Evolutionary conservation across 1,140 invertebrate species (phyloP).

Genomic region (Anoplolepis gracilipes): DNA sequence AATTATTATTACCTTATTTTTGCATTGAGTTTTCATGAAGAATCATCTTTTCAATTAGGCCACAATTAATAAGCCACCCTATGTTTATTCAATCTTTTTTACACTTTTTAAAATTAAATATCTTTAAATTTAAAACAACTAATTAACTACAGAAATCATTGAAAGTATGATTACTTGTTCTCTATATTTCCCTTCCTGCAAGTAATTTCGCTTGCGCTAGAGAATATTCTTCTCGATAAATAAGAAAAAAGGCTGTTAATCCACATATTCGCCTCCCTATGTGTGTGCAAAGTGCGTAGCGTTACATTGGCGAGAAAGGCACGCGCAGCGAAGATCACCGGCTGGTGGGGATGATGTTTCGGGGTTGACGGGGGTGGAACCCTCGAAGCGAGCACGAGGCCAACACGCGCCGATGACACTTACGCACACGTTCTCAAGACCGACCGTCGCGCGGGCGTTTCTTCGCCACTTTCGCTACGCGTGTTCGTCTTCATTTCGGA

Average conservation of each 20-base stretch:
- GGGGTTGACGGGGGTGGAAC: constrained; percentile 74
- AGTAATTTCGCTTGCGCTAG: background rate
- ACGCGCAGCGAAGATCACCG: constrained; percentile 74
- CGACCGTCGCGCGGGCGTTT: constrained; percentile 59
- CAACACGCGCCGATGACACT: constrained; percentile 81
- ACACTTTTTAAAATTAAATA: too few relatives aligned
- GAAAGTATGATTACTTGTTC: background rate
- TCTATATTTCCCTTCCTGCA: background rate
- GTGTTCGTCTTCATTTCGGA: background rate
- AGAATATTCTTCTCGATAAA: background rate
- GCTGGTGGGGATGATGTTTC: constrained; percentile 76
- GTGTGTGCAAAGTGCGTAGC: constrained; percentile 35
- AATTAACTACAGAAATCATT: background rate
- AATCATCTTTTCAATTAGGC: too few relatives aligned
- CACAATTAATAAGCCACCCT: too few relatives aligned
- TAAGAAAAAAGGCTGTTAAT: constrained; percentile 3
- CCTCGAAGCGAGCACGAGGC: constrained; percentile 78
- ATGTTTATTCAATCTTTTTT: background rate
- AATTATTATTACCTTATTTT: too few relatives aligned
- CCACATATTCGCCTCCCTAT: background rate
- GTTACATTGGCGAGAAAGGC: constrained; percentile 61
- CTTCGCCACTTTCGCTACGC: background rate
- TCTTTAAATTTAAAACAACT: background rate
- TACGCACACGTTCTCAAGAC: constrained; percentile 73
- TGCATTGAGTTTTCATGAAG: too few relatives aligned